Conservation (phyloP, 2,797 vertebrate species). For the Scolopax rusticola region DNA sequence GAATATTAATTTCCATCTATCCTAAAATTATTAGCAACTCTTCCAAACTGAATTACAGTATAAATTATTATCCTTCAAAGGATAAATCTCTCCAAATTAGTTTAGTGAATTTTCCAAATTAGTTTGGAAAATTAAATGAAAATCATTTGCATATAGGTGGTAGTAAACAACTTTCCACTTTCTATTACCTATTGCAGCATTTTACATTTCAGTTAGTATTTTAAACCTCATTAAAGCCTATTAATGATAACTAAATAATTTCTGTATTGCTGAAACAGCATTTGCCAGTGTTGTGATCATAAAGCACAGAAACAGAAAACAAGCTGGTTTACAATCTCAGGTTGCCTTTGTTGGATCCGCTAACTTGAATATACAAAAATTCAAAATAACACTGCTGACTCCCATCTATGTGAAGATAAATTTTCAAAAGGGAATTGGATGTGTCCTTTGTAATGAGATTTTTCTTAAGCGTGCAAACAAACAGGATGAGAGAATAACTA, state of each 20-base stretch:
- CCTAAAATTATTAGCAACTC: conserved; percentile 53
- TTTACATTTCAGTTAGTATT: background rate
- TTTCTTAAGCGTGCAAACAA: background rate
- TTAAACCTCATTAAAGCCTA: background rate
- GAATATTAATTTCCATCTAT: conserved; percentile 32
- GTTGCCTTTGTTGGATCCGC: background rate
- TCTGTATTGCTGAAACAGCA: background rate
- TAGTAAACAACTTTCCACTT: background rate
- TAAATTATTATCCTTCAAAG: conserved; percentile 14
- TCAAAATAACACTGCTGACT: background rate
- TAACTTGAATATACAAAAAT: background rate
- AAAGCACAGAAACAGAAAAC: background rate
- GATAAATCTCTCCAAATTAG: conserved; percentile 1
- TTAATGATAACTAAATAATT: background rate
- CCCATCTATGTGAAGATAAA: background rate
- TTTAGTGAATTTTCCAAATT: background rate
- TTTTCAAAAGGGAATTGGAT: background rate
- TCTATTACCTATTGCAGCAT: background rate
- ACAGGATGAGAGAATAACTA: background rate
- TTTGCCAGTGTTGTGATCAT: background rate
- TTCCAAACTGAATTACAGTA: conserved; percentile 12
- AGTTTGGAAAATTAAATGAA: background rate
- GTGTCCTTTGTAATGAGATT: conserved; percentile 6
- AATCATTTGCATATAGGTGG: background rate
- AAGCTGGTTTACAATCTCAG: background rate